phyloP scores from a whole-genome alignment of 2,797 vertebrate genomes.

The Myioborus melanocephalus region DNA sequence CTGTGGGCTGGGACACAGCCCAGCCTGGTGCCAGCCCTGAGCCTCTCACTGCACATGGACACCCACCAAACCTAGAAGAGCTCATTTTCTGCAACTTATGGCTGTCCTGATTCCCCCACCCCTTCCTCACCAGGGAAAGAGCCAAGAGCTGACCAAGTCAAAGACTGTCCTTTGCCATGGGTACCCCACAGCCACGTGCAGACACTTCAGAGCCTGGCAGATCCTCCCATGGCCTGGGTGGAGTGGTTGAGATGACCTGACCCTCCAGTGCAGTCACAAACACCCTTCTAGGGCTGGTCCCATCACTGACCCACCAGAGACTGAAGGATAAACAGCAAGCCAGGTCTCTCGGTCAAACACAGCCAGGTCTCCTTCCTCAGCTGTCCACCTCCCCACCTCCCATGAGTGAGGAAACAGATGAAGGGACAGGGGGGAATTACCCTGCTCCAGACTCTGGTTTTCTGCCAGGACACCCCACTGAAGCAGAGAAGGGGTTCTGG shows the following conservation, averaged over 20 bases:
- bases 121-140: background rate
- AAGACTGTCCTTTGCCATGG: background rate
- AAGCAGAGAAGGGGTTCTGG: background rate
- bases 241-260: background rate
- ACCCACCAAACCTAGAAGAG: background rate
- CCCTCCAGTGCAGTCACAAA: background rate
- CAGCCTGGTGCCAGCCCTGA: background rate
- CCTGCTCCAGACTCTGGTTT: background rate
- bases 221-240: background rate
- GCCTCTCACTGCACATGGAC: background rate
- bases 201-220: background rate
- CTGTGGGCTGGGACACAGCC: background rate
- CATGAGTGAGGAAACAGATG: rapidly evolving
- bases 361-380: background rate
- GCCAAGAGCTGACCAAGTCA: background rate
- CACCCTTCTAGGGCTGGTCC: background rate
- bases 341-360: background rate
- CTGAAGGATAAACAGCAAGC: background rate
- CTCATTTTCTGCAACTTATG: background rate
- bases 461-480: background rate
- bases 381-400: background rate
- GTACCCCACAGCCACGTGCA: rapidly evolving
- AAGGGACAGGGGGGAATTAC: background rate
- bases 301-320: background rate
- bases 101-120: background rate